Conservation (phyloP, 2,888 invertebrate species). For the Mayetiola destructor region DNA sequence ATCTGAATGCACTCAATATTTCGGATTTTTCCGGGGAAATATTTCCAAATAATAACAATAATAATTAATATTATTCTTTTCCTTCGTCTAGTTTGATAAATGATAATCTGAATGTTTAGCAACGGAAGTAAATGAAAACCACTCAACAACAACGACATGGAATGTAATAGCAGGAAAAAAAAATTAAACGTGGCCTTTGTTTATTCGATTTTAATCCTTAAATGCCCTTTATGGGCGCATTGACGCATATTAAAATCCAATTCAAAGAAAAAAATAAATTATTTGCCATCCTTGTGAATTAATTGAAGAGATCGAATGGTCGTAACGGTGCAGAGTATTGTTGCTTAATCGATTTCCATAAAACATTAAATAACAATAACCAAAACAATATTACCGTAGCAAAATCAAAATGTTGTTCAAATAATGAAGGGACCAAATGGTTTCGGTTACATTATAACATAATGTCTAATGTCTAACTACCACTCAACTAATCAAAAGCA, state of each 20-base stretch:
- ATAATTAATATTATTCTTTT: conserved; percentile 7
- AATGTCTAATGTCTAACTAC: no score
- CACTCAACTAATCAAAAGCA: conserved; percentile 11
- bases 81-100: neutral
- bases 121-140: conserved; percentile 3
- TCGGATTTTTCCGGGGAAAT: neutral
- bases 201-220: neutral
- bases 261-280: neutral
- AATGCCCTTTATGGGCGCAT: no score
- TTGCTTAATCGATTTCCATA: no score
- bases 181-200: neutral
- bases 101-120: neutral
- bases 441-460: neutral
- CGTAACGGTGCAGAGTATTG: no score
- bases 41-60: neutral
- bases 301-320: neutral
- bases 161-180: neutral
- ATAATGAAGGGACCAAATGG: no score
- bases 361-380: conserved; percentile 1
- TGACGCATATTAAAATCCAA: neutral
- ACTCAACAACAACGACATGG: neutral
- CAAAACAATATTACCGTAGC: neutral
- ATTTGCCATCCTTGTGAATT: neutral
- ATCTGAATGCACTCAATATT: conserved; percentile 15
- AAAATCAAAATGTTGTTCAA: no score